phyloP scores from a whole-genome alignment of 35 echinoderm and acorn worm species.

The Anneissia japonica region DNA sequence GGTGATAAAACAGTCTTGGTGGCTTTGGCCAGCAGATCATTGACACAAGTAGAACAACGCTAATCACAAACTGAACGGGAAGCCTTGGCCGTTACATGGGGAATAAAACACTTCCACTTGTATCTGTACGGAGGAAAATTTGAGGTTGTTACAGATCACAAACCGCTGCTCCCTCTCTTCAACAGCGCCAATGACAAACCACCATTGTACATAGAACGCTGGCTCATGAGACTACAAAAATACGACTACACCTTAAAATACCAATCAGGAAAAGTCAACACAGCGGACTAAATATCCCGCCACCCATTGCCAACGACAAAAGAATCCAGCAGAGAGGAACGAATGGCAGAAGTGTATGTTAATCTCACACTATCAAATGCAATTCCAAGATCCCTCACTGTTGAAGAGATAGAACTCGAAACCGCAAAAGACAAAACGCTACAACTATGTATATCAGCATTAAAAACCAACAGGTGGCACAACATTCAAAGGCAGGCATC shows the following conservation, averaged over 20 bases:
- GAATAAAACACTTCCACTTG: constrained; percentile 18
- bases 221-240: constrained; percentile 51
- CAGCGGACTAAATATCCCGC: constrained; percentile 59
- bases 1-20: not conserved
- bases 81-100: constrained; percentile 45
- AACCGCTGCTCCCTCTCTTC: constrained; percentile 53
- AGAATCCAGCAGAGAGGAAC: not conserved
- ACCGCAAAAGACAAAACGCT: constrained; percentile 28
- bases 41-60: constrained; percentile 30
- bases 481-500: constrained; percentile 4
- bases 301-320: constrained; percentile 15
- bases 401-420: constrained; percentile 26
- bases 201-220: constrained; percentile 37
- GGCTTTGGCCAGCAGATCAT: constrained; percentile 24
- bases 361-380: constrained; percentile 22
- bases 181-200: constrained; percentile 45
- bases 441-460: constrained; percentile 21
- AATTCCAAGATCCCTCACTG: constrained; percentile 21
- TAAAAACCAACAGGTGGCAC: constrained; percentile 24
- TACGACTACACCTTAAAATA: constrained; percentile 41
- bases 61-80: constrained; percentile 59
- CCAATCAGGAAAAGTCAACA: constrained; percentile 36
- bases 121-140: constrained; percentile 45
- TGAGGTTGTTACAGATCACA: constrained; percentile 50
- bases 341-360: constrained; percentile 28